Conservation (phyloP, 2,113 vertebrate genomes). For the Dipodomys merriami region DNA sequence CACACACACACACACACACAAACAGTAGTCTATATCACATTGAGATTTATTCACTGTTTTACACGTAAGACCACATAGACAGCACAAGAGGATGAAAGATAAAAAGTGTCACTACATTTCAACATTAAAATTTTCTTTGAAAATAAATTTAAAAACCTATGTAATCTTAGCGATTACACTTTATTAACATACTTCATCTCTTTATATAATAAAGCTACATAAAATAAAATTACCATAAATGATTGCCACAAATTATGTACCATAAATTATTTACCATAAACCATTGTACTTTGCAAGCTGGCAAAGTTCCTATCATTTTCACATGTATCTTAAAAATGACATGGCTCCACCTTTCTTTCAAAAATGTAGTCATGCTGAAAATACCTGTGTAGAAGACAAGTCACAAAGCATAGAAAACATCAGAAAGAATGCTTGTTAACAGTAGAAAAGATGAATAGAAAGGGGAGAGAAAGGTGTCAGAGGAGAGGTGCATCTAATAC, state of each 20-base stretch:
- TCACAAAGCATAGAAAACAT: constrained; percentile 71
- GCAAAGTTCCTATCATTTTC: constrained; percentile 32
- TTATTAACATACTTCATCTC: neutral
- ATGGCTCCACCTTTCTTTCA: constrained; percentile 66
- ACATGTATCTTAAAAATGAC: constrained; percentile 55
- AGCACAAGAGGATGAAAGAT: neutral
- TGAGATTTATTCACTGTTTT: neutral
- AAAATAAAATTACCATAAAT: neutral
- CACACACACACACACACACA: neutral
- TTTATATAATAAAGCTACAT: neutral
- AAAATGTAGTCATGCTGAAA: constrained; percentile 75
- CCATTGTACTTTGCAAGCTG: neutral
- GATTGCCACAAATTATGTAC: no score
- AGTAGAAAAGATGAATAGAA: constrained; percentile 63
- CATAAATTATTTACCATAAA: neutral
- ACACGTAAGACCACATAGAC: neutral
- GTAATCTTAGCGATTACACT: neutral
- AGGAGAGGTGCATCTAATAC: constrained; percentile 53
- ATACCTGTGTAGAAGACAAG: constrained; percentile 68
- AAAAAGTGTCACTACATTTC: constrained; percentile 8
- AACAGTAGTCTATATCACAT: neutral
- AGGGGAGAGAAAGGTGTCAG: constrained; percentile 52
- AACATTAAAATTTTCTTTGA: constrained; percentile 9
- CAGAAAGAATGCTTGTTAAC: constrained; percentile 71
- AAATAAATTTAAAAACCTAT: neutral